Evolutionary conservation across 2,113 vertebrate genomes (phyloP).

Genomic region (Elephas maximus): DNA sequence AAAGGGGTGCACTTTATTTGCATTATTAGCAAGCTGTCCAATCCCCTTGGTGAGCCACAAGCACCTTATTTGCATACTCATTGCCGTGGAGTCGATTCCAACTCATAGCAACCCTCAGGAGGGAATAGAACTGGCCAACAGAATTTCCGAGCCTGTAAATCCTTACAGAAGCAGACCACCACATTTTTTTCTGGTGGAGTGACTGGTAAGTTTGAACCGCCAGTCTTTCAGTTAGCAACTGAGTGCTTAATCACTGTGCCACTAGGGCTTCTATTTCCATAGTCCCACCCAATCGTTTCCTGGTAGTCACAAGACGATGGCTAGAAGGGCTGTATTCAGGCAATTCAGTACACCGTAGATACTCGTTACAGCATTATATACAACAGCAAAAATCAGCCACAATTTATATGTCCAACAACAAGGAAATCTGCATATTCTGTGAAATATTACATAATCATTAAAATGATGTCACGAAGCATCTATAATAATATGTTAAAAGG

Average conservation of each 20-base stretch:
- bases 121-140: background rate
- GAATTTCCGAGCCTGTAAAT: background rate
- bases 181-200: background rate
- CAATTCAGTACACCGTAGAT: background rate
- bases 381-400: background rate
- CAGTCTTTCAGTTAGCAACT: background rate
- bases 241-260: background rate
- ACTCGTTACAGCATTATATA: background rate
- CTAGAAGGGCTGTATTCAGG: background rate
- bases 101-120: background rate
- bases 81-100: background rate
- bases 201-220: background rate
- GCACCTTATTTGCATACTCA: background rate
- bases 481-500: background rate
- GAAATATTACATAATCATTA: background rate
- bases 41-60: background rate
- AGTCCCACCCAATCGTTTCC: background rate
- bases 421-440: background rate
- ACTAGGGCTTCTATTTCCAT: background rate
- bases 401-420: background rate
- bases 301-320: background rate
- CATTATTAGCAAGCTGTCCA: background rate
- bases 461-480: background rate
- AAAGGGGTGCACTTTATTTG: background rate
- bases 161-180: background rate